Percentiles rank a stretch among this genome's conserved stretches.
These are phyloP conservation scores for Clostera curtula DNA, from an alignment of 2,888 invertebrate species.

Conservation along the genomic window DNA sequence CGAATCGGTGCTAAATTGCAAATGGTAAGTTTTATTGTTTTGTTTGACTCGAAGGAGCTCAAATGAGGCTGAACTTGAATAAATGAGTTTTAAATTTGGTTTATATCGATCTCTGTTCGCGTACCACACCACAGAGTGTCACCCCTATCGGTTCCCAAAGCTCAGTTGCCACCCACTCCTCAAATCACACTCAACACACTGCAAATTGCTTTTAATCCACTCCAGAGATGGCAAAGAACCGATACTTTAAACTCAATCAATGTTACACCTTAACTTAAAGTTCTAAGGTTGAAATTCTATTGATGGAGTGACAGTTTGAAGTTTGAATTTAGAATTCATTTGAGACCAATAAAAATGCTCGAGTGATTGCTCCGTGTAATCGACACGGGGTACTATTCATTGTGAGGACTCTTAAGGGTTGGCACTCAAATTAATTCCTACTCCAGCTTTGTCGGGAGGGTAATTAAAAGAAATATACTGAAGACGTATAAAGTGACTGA, in stretches of 20 bases:
- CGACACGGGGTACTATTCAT: constrained; percentile 36
- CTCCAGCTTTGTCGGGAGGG: neutral
- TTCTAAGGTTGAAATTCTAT: constrained; percentile 10
- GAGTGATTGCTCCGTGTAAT: constrained; percentile 44
- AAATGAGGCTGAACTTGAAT: no score
- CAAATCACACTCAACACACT: constrained; percentile 48
- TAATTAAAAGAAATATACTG: constrained; percentile 1
- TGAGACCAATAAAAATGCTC: constrained; percentile 40
- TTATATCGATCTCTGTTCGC: no score
- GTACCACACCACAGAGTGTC: constrained; percentile 8
- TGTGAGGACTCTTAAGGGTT: constrained; percentile 16
- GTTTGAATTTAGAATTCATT: constrained; percentile 41
- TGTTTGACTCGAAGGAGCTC: no score
- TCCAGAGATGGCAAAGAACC: constrained; percentile 52
- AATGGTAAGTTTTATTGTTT: no score
- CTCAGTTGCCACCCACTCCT: constrained; percentile 27
- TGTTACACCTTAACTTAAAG: constrained; percentile 9
- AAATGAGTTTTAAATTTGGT: no score
- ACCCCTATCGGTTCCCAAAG: constrained; percentile 19
- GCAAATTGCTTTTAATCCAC: constrained; percentile 67
- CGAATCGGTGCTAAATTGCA: no score
- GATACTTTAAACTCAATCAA: constrained; percentile 17
- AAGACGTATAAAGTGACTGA: no score
- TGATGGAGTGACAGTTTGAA: constrained; percentile 13
- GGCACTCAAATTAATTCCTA: constrained; percentile 26